phyloP scores from a whole-genome alignment of 2,113 vertebrate species.

The Oxygymnocypris stewartii region DNA sequence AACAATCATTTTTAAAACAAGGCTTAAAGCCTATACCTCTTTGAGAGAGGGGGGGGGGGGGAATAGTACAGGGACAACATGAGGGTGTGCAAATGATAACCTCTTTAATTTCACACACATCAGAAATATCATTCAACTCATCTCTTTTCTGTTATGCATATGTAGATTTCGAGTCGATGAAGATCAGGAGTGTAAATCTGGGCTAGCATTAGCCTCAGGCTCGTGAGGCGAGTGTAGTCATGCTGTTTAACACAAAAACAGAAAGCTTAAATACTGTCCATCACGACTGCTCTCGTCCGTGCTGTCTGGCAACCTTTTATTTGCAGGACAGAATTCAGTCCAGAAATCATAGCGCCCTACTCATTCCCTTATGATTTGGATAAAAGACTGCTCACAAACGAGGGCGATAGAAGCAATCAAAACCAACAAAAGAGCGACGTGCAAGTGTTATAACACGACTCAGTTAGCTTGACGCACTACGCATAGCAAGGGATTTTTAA shows the following conservation, averaged over 20 bases:
- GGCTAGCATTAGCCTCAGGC: constrained; percentile 17
- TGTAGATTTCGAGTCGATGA: not conserved
- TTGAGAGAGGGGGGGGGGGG: too few relatives aligned
- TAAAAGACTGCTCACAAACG: too few relatives aligned
- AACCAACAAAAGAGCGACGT: too few relatives aligned
- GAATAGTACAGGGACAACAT: not conserved
- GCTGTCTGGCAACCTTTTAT: not conserved
- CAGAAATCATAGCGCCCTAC: not conserved
- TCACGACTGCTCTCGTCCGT: not conserved
- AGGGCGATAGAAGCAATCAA: too few relatives aligned
- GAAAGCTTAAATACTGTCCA: not conserved
- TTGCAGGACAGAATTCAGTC: not conserved
- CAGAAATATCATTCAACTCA: not conserved
- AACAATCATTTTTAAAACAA: too few relatives aligned
- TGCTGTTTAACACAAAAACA: constrained; percentile 1
- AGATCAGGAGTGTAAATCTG: constrained; percentile 30
- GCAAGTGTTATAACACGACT: too few relatives aligned
- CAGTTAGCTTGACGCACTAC: too few relatives aligned
- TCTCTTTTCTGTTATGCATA: constrained; percentile 22
- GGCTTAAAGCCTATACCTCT: too few relatives aligned
- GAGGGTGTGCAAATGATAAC: constrained; percentile 3
- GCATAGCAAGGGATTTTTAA: too few relatives aligned
- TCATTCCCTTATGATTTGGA: too few relatives aligned
- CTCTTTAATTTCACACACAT: constrained; percentile 1
- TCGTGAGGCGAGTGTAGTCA: not conserved